Evolutionary conservation across 2,797 vertebrate genomes (phyloP).

Genomic region (Tiaroga cobitis): DNA sequence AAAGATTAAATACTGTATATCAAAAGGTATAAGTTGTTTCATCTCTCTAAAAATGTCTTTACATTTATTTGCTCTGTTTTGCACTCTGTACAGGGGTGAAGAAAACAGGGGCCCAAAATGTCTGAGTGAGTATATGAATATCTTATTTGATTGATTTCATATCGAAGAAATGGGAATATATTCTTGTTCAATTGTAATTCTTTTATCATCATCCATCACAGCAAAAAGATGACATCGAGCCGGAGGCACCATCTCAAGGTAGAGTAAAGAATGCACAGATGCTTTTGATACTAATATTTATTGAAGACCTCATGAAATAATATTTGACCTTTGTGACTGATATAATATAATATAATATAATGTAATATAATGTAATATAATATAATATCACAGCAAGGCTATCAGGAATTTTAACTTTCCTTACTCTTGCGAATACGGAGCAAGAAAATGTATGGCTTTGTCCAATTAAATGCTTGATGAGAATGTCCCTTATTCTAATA

Average conservation of each 20-base stretch:
- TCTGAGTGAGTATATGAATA: conserved; percentile 74
- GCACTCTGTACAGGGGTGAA: conserved; percentile 64
- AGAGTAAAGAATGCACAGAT: background rate
- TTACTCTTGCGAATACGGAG: no score
- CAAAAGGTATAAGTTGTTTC: background rate
- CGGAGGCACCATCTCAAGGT: conserved; percentile 81
- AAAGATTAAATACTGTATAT: no score
- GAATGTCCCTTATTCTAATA: no score
- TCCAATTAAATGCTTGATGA: no score
- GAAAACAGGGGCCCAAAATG: conserved; percentile 66
- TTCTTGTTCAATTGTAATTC: background rate
- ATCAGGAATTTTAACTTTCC: no score
- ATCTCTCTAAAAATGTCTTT: background rate
- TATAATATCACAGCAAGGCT: no score
- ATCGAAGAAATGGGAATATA: background rate
- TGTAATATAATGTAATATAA: no score
- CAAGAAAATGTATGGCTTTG: no score
- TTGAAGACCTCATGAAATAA: no score
- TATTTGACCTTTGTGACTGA: no score
- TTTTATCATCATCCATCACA: conserved; percentile 52
- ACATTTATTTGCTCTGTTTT: background rate
- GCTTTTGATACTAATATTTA: background rate
- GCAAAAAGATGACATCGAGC: conserved; percentile 82
- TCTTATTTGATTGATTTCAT: background rate
- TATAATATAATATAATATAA: no score